Evolutionary conservation across 2,797 vertebrate genomes (phyloP).

Genomic region (Thalassophryne amazonica): DNA sequence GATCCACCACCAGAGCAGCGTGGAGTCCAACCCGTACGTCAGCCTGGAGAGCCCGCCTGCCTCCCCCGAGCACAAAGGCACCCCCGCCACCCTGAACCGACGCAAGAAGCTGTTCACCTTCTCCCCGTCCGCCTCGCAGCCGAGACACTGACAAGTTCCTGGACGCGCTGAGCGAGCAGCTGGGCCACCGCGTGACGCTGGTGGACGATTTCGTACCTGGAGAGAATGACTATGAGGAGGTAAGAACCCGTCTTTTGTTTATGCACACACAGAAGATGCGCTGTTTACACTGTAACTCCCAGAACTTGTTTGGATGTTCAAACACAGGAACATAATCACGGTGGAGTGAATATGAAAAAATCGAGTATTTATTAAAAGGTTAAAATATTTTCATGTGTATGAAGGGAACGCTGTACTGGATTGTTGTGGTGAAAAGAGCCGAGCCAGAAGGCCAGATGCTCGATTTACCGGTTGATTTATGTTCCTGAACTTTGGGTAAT

Average conservation of each 20-base stretch:
- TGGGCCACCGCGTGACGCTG: conserved; percentile 88
- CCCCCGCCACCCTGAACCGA: conserved; percentile 79
- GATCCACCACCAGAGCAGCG: conserved; percentile 87
- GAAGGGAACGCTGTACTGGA: no score
- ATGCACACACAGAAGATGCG: no score
- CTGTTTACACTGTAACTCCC: no score
- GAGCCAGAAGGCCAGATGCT: no score
- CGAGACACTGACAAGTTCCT: conserved; percentile 94
- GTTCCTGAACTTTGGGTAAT: no score
- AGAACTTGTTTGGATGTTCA: no score
- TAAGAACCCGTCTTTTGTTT: conserved; percentile 49
- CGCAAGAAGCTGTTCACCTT: conserved; percentile 93
- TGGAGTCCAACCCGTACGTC: conserved; percentile 95
- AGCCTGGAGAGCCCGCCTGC: conserved; percentile 90
- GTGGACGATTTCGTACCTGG: conserved; percentile 90
- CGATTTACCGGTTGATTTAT: no score
- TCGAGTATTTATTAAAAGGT: no score
- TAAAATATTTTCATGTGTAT: no score
- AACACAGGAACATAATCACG: no score
- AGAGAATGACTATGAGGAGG: conserved; percentile 98
- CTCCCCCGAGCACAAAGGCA: conserved; percentile 75
- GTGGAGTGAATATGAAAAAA: no score
- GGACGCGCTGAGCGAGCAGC: conserved; percentile 91
- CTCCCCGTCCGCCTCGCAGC: conserved; percentile 87
- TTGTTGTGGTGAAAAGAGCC: no score